Conservation (phyloP, 2,113 vertebrate genomes). For the Brienomyrus longianalis region DNA sequence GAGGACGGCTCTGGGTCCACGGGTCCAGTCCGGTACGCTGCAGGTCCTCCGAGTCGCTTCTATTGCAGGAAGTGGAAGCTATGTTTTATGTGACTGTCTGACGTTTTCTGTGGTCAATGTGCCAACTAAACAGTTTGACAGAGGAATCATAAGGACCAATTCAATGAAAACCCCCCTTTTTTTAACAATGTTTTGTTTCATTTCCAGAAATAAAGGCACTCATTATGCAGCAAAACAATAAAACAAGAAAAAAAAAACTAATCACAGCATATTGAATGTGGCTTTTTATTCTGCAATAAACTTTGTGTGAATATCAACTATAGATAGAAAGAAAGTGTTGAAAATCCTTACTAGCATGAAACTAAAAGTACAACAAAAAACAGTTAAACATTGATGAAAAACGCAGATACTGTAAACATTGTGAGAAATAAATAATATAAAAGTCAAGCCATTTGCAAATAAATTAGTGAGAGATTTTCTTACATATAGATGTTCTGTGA, state of each 20-base stretch:
- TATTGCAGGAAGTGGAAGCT: not conserved
- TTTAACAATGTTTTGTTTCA: not conserved
- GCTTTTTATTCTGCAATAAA: not conserved
- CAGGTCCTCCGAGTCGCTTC: not conserved
- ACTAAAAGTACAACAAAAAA: not conserved
- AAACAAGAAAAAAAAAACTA: not conserved
- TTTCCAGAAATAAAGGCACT: not conserved
- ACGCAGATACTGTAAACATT: not conserved
- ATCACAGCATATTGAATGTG: not conserved
- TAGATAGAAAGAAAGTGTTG: not conserved
- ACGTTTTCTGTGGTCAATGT: not conserved
- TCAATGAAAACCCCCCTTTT: not conserved
- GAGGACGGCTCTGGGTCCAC: not conserved
- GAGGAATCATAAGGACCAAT: not conserved
- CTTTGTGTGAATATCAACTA: not conserved
- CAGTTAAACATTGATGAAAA: not conserved
- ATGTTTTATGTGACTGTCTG: not conserved
- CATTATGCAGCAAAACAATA: not conserved
- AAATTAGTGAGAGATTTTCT: not conserved
- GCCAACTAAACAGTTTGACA: not conserved
- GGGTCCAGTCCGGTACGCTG: not conserved
- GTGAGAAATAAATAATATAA: not conserved
- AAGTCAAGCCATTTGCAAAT: not conserved
- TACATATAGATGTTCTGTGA: not conserved
- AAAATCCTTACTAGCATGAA: not conserved